Percentiles rank a stretch among this genome's conserved stretches.
These are phyloP conservation scores for Odontothrips loti DNA, from an alignment of 2,888 invertebrate genomes.

Conservation along the genomic window DNA sequence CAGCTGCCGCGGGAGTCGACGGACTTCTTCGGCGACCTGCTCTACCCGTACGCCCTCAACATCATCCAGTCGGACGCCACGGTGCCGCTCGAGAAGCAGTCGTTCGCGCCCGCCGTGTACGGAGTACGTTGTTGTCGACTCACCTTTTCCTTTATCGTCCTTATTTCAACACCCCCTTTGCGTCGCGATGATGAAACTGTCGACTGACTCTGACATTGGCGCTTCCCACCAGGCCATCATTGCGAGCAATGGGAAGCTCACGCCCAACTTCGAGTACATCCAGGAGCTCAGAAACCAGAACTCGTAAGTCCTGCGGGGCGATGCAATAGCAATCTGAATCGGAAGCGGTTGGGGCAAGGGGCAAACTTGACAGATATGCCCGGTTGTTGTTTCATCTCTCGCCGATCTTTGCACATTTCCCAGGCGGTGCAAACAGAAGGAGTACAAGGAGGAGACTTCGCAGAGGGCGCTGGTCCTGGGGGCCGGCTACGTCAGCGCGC, in stretches of 20 bases:
- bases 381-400: neutral
- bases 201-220: no score
- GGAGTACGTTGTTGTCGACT: constrained; percentile 53
- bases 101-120: constrained; percentile 66
- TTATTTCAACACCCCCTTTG: no score
- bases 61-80: constrained; percentile 82
- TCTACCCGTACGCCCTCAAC: constrained; percentile 83
- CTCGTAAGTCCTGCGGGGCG: constrained; percentile 48
- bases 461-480: constrained; percentile 85
- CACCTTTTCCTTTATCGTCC: neutral
- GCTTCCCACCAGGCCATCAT: constrained; percentile 74
- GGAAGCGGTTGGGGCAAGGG: neutral
- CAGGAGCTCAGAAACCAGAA: constrained; percentile 72
- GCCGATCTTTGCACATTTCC: constrained; percentile 36
- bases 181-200: no score
- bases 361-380: neutral
- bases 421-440: constrained; percentile 68
- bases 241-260: constrained; percentile 88
- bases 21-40: constrained; percentile 92
- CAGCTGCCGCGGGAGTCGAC: constrained; percentile 96
- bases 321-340: neutral
- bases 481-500: constrained; percentile 91
- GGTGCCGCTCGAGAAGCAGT: constrained; percentile 70
- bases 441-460: constrained; percentile 54
- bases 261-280: constrained; percentile 92